Base-by-base conservation (phyloP, 2,113 vertebrate species). In the Antechinus stuartii region DNA sequence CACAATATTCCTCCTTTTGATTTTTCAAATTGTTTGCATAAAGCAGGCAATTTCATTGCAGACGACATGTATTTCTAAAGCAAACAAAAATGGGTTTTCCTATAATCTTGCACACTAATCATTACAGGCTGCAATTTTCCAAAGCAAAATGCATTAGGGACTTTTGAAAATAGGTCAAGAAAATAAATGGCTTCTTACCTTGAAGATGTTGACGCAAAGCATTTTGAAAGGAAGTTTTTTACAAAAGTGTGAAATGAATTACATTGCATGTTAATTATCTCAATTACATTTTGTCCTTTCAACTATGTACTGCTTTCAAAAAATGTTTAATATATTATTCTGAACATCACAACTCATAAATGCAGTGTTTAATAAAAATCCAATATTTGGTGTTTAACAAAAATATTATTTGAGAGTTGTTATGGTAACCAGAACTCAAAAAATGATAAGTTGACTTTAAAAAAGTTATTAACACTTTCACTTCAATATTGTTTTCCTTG, bases 391-490 rank as follows among this genome's bases (percentile, higher is more conserved):
- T 92, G 97, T 92, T 94, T 93, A 97, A 94, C 46, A 90, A 97
- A 27, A 95, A 30, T 96, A 97, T 97, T 95, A 55, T 91, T 93
- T 54, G 22, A 95, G 61, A 0, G 97, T 97, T 97, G 96, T 97
- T 97, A 97, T 96, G 93, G 96, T 93, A 97, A 97, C 97, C 90
- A 30, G 23, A 19, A 90, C 96, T 91, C 49, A 91, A 50, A 52
- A 93, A 96, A 96, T 49, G 16, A 46, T 91, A 96, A 94, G 93
- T 14, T 46, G 94, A 14, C 12, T 96, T 89, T 76, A 10, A 91
- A 94, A 47, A 93, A 92, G 26, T 0, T 92, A 96, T 54, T 50
- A 90, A 50, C 25, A 27, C 47, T 90, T 50, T 90, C 47, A 47
- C 27, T 90, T 26, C 24, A 90, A 16, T 50, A 50, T 84, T 84